Conservation (phyloP, 92 coral and sea anemone genomes). For the Zoanthus sociatus region DNA sequence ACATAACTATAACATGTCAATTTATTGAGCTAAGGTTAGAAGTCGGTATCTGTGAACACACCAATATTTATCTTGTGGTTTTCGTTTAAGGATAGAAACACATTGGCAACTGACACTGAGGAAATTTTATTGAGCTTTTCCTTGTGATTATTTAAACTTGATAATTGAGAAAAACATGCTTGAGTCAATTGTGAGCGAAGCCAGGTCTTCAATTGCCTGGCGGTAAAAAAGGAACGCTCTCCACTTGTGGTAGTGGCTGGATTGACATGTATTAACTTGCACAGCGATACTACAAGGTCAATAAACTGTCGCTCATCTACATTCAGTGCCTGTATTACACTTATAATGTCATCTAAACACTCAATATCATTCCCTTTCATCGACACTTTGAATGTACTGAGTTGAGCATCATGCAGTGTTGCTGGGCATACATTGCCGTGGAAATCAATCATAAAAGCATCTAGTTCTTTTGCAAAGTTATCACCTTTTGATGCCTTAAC, state of each 20-base stretch:
- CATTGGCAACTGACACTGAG: background rate
- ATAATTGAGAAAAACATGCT: background rate
- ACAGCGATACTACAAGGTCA: too few relatives aligned
- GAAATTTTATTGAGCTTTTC: background rate
- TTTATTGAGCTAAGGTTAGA: background rate
- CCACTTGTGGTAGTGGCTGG: background rate
- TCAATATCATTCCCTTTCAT: too few relatives aligned
- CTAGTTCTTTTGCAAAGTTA: background rate
- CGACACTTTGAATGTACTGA: too few relatives aligned
- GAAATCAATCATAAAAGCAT: background rate
- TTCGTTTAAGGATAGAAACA: background rate
- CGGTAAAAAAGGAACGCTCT: background rate
- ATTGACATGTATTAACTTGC: background rate
- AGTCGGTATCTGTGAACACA: background rate
- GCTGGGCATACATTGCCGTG: too few relatives aligned
- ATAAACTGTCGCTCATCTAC: too few relatives aligned
- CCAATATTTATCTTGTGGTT: background rate
- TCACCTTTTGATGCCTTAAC: background rate
- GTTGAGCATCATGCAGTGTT: too few relatives aligned
- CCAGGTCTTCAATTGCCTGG: background rate
- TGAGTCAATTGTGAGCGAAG: background rate
- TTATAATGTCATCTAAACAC: too few relatives aligned
- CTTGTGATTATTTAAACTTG: background rate
- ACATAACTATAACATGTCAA: background rate
- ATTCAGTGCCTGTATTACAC: too few relatives aligned